A percentile compares a stretch with the other conserved stretches of the same genome.
phyloP scores from a whole-genome alignment of 2,888 invertebrate genomes.

The Ferrisia virgata region DNA sequence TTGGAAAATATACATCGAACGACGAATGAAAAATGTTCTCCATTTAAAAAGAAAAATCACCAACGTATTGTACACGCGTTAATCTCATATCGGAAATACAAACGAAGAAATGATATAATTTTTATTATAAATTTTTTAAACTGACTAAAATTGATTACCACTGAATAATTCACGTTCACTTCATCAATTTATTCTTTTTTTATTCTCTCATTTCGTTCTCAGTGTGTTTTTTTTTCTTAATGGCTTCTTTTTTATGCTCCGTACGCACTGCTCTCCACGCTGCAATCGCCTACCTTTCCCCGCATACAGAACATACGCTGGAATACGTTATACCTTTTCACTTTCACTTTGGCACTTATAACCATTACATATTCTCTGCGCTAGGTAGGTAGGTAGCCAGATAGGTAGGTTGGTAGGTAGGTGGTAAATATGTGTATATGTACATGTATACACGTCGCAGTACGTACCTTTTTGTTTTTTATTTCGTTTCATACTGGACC shows the following conservation, averaged over 20 bases:
- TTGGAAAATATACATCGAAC: too few species aligned
- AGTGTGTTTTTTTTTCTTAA: slow-evolving; percentile 8
- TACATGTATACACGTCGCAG: not conserved
- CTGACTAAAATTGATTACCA: not conserved
- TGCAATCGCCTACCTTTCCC: not conserved
- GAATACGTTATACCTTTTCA: slow-evolving; percentile 9
- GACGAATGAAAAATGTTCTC: too few species aligned
- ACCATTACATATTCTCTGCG: not conserved
- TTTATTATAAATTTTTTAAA: not conserved
- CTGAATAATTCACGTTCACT: slow-evolving; percentile 14
- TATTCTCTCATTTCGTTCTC: slow-evolving; percentile 2
- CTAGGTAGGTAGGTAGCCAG: too few species aligned
- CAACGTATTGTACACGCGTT: too few species aligned
- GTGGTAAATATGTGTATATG: not conserved
- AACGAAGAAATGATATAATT: not conserved
- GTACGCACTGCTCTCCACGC: not conserved
- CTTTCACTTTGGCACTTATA: not conserved
- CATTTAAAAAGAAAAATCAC: too few species aligned
- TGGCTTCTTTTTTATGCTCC: not conserved
- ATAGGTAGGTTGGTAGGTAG: too few species aligned
- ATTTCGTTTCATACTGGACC: not conserved
- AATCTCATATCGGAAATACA: too few species aligned
- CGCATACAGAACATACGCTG: not conserved
- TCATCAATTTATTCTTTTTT: slow-evolving; percentile 2
- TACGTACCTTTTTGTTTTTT: not conserved